phyloP scores from a whole-genome alignment of 2,797 vertebrate genomes.

The Acrossocheilus fasciatus region DNA sequence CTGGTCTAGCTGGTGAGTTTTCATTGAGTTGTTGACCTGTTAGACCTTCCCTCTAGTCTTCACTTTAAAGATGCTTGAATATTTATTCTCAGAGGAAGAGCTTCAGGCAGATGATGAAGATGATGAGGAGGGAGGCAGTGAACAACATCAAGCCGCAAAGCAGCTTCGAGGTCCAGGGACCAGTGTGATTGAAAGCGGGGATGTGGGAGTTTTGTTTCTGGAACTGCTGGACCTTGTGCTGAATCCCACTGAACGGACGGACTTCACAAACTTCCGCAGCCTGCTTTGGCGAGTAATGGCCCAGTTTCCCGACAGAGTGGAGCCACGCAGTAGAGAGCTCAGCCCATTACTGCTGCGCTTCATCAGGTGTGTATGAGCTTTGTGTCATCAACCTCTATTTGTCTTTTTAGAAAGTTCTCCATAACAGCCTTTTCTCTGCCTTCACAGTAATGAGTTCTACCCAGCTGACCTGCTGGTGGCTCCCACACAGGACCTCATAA shows the following conservation, averaged over 20 bases:
- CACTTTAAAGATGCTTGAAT: not conserved
- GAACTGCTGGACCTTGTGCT: slow-evolving; percentile 77
- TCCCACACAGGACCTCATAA: slow-evolving; percentile 89
- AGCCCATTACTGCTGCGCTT: slow-evolving; percentile 92
- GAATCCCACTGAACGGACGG: slow-evolving; percentile 81
- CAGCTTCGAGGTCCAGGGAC: slow-evolving; percentile 63
- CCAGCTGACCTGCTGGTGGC: slow-evolving; percentile 89
- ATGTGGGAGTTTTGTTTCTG: slow-evolving; percentile 81
- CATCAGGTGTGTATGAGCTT: slow-evolving; percentile 81
- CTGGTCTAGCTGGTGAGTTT: slow-evolving; percentile 84
- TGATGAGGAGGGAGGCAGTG: slow-evolving; percentile 25
- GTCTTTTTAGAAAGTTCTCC: not conserved
- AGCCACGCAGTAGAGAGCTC: slow-evolving; percentile 91
- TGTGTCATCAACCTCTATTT: not conserved
- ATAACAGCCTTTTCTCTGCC: not conserved
- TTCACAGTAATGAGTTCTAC: slow-evolving; percentile 91
- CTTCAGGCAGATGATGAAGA: slow-evolving; percentile 75
- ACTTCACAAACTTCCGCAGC: slow-evolving; percentile 93
- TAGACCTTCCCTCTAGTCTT: not conserved
- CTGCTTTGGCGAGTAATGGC: slow-evolving; percentile 91
- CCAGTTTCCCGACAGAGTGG: slow-evolving; percentile 89
- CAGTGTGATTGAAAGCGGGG: slow-evolving; percentile 78
- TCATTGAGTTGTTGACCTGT: not conserved
- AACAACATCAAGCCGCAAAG: slow-evolving; percentile 36
- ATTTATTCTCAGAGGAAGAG: slow-evolving; percentile 82